Percentiles rank a stretch among this genome's conserved stretches.
phyloP scores from a whole-genome alignment of 2,113 vertebrate species.

The Strix aluco region DNA sequence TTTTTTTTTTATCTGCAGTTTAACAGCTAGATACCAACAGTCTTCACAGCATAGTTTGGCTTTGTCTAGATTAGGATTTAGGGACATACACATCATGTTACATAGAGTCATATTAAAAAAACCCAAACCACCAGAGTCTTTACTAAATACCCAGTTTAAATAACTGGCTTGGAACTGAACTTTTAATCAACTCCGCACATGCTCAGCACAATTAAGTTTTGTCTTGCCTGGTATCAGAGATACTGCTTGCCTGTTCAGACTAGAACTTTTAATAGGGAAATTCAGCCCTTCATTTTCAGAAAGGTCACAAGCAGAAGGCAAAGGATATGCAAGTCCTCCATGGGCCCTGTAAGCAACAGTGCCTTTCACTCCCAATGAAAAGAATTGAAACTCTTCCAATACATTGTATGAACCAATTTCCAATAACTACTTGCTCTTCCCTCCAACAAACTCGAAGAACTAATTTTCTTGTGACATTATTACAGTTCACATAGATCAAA shows the following conservation, averaged over 20 bases:
- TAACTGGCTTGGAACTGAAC: not conserved
- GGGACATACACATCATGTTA: not conserved
- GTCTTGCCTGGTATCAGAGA: not conserved
- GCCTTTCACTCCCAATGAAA: not conserved
- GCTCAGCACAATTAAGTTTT: not conserved
- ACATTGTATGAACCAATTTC: not conserved
- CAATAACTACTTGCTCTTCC: not conserved
- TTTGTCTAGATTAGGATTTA: not conserved
- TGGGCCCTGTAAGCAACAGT: fast-evolving
- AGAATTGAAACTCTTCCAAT: not conserved
- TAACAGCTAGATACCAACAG: not conserved
- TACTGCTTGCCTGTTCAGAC: not conserved
- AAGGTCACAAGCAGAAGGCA: not conserved
- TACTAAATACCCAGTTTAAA: not conserved
- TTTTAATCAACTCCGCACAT: not conserved
- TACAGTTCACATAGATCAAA: not conserved
- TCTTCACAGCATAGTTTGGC: not conserved
- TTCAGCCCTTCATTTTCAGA: not conserved
- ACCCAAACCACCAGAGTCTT: not conserved
- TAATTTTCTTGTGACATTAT: not conserved
- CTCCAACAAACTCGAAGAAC: not conserved
- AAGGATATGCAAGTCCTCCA: not conserved
- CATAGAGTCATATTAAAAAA: not conserved
- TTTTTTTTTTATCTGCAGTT: not conserved
- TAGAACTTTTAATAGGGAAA: not conserved